Evolutionary conservation across 1,140 invertebrate species (phyloP).

Genomic region (Heliconius hewitsoni): DNA sequence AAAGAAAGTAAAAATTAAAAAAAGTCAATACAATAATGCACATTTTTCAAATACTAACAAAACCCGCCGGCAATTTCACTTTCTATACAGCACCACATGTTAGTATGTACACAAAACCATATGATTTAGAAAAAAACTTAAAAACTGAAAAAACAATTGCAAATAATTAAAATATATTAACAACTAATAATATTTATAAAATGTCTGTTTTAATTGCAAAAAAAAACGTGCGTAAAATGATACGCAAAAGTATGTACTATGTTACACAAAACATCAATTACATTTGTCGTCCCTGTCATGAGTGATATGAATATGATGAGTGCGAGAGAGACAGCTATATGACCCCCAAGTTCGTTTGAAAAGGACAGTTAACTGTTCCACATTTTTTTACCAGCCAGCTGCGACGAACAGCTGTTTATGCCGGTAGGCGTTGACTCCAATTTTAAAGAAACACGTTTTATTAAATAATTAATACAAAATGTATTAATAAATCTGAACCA

Average conservation of each 20-base stretch:
- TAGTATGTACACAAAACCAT: conserved; percentile 10
- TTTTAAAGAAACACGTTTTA: conserved; percentile 31
- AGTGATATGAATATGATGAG: conserved; percentile 31
- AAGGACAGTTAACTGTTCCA: conserved; percentile 73
- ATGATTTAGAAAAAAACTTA: neutral
- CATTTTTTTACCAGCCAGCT: conserved; percentile 77
- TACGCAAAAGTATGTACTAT: conserved; percentile 18
- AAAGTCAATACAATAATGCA: neutral
- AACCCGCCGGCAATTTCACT: conserved; percentile 35
- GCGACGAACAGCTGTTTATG: conserved; percentile 76
- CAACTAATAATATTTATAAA: neutral
- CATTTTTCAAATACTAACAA: neutral
- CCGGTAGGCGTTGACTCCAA: conserved; percentile 55
- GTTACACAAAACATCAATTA: conserved; percentile 43
- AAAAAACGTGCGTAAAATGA: neutral
- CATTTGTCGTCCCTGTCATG: conserved; percentile 52
- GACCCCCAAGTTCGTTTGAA: conserved; percentile 57
- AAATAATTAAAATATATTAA: neutral
- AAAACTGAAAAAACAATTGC: neutral
- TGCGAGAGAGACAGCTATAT: conserved; percentile 56
- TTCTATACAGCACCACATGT: conserved; percentile 25
- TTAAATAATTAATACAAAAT: conserved; percentile 8
- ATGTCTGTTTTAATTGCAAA: neutral
- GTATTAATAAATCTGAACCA: neutral
- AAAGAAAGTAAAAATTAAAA: too few relatives aligned